Base-by-base conservation (phyloP, 2,113 vertebrate species). In the Aptenodytes patagonicus region DNA sequence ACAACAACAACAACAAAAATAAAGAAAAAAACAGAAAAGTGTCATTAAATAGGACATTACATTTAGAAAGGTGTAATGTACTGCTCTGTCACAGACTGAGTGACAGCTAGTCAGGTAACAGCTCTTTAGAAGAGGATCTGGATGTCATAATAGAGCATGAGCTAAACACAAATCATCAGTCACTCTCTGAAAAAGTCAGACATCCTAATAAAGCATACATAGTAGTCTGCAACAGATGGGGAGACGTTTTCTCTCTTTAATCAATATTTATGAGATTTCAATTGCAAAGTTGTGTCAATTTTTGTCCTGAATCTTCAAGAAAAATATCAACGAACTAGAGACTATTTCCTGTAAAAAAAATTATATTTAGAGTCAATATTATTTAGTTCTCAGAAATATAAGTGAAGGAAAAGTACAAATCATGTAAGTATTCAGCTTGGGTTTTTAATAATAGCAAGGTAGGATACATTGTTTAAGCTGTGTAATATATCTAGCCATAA, bases 221-320 rank as follows among this genome's bases (percentile, higher is more conserved):
- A 46, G 20, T 34, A 88, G 46, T 73, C 75, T 92, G 25, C 28
- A 90, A 66, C 36, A 87, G 58, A 84, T 68, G 32, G n/a, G 8
- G 31, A 95, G 54, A 71, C 9, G 15, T 68, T 84, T 93, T 55
- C 83, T 64, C 61, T 64, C 19, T 78, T 90, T 65, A 85, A 92
- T 82, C 75, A 88, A 78, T 60, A 61, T 87, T 82, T 72, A 73
- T 65, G 73, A 70, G 32, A 78, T 36, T 49, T 65, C 31, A 80
- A 2, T 17, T 55, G 44, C 46, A 81, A 73, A 90, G 22, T 11
- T 51, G 9, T 31, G n/a, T 29, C 38, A 60, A 42, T 73, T 81
- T 76, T 69, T 78, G 32, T 81, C 44, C 26, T 61, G 36, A 81
- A 61, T 51, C 78, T 81, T 90, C 42, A 64, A 34, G 44, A 72